Evolutionary conservation across 2,888 invertebrate species (phyloP).

Genomic region (Pemphredon lugubris): DNA sequence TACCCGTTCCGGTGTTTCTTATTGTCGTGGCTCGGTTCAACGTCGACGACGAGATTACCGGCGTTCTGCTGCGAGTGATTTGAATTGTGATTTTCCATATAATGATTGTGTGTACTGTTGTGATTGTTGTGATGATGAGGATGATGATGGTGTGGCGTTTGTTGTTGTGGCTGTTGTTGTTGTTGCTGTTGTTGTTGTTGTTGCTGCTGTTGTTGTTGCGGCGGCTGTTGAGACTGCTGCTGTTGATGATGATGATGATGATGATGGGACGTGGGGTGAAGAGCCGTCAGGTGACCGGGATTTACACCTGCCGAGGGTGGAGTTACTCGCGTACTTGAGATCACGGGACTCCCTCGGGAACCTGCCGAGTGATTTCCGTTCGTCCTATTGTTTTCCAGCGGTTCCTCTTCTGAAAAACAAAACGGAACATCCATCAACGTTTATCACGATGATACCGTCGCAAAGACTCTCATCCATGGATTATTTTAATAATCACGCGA

Average conservation of each 20-base stretch:
- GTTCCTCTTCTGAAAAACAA: constrained; percentile 78
- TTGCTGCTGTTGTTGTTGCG: constrained; percentile 57
- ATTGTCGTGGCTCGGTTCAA: constrained; percentile 74
- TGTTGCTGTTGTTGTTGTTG: constrained; percentile 48
- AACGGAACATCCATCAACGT: not conserved
- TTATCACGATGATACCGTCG: too few species aligned
- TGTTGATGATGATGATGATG: constrained; percentile 65
- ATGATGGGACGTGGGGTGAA: constrained; percentile 68
- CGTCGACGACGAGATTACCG: constrained; percentile 72
- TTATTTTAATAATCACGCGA: too few species aligned
- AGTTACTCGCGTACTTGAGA: constrained; percentile 72
- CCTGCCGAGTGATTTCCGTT: constrained; percentile 74
- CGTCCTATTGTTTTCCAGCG: constrained; percentile 73
- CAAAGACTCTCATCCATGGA: too few species aligned
- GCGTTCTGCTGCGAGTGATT: constrained; percentile 71
- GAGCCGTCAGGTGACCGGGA: constrained; percentile 69
- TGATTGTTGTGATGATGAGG: constrained; percentile 75
- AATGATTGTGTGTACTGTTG: constrained; percentile 75
- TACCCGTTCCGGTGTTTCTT: constrained; percentile 79
- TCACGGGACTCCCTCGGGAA: constrained; percentile 74
- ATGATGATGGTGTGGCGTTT: constrained; percentile 60
- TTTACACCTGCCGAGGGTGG: constrained; percentile 80
- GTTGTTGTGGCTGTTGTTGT: constrained; percentile 47
- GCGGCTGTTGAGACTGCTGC: constrained; percentile 61
- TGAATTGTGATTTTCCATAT: constrained; percentile 76